Evolutionary conservation across 2,888 invertebrate species (phyloP).

Genomic region (Sminthurinus aureus): DNA sequence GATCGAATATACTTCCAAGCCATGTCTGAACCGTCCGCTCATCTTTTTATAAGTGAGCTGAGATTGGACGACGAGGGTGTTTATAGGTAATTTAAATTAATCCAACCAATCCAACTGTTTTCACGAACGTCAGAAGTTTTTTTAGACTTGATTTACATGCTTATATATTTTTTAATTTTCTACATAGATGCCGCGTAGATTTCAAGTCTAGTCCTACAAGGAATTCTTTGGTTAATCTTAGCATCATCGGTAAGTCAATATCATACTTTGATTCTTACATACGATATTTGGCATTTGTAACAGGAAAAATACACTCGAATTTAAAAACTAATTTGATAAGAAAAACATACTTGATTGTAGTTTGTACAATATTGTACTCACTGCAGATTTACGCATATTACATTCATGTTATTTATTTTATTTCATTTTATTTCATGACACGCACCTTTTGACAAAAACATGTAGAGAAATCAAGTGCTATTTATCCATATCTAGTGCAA

Average conservation of each 20-base stretch:
- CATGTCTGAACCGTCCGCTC: slow-evolving; percentile 56
- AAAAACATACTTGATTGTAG: too few species aligned
- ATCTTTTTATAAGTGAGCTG: slow-evolving; percentile 57
- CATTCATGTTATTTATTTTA: too few species aligned
- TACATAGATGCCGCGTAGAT: slow-evolving; percentile 88
- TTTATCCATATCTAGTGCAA: too few species aligned
- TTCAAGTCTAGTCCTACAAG: slow-evolving; percentile 88
- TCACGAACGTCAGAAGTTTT: neutral
- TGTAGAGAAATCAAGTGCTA: too few species aligned
- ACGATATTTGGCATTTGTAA: too few species aligned
- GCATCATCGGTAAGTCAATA: slow-evolving; percentile 80
- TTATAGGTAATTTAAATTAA: slow-evolving; percentile 67
- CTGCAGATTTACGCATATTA: too few species aligned
- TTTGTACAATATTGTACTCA: too few species aligned
- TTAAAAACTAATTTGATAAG: too few species aligned
- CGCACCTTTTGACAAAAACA: too few species aligned
- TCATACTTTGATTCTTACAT: neutral
- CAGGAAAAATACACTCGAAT: too few species aligned
- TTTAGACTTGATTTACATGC: neutral
- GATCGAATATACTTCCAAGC: slow-evolving; percentile 59
- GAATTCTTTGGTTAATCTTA: slow-evolving; percentile 85
- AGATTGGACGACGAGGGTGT: slow-evolving; percentile 67
- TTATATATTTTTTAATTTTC: slow-evolving; percentile 62
- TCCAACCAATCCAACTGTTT: neutral
- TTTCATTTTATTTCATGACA: too few species aligned